A percentile compares a stretch with the other conserved stretches of the same genome.
phyloP scores from a whole-genome alignment of 1,140 invertebrate genomes.

The Camponotus vicinus region DNA sequence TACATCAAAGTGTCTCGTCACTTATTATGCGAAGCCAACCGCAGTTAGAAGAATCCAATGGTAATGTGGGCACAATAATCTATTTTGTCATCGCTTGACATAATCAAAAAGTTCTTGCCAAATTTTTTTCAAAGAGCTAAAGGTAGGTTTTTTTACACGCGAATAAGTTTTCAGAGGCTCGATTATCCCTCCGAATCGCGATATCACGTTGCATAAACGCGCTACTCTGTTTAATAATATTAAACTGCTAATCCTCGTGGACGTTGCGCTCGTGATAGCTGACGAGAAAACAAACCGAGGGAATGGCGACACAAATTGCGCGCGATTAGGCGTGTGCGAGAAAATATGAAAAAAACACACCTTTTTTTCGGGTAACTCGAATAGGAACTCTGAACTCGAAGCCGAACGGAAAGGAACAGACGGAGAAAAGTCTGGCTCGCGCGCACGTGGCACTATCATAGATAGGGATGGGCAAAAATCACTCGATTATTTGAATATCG shows the following conservation, averaged over 20 bases:
- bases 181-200: background rate
- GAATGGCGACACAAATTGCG: too few species aligned
- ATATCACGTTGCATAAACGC: background rate
- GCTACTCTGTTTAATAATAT: background rate
- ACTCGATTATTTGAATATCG: too few species aligned
- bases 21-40: too few species aligned
- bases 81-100: constrained; percentile 58
- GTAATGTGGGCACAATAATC: background rate
- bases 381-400: background rate
- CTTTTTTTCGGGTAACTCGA: background rate
- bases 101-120: constrained; percentile 62
- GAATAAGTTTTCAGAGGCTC: background rate
- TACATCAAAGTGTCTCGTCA: background rate
- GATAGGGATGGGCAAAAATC: too few species aligned
- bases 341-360: background rate
- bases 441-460: constrained; percentile 57
- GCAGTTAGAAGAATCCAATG: background rate
- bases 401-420: background rate
- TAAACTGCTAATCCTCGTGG: background rate
- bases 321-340: background rate
- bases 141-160: too few species aligned
- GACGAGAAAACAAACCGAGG: background rate
- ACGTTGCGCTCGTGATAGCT: constrained; percentile 12
- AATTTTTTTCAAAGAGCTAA: background rate
- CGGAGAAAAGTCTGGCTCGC: background rate